A percentile compares a stretch with the other conserved stretches of the same genome.
Conservation (phyloP, 2,888 invertebrate genomes). For the Ophion costatus region DNA sequence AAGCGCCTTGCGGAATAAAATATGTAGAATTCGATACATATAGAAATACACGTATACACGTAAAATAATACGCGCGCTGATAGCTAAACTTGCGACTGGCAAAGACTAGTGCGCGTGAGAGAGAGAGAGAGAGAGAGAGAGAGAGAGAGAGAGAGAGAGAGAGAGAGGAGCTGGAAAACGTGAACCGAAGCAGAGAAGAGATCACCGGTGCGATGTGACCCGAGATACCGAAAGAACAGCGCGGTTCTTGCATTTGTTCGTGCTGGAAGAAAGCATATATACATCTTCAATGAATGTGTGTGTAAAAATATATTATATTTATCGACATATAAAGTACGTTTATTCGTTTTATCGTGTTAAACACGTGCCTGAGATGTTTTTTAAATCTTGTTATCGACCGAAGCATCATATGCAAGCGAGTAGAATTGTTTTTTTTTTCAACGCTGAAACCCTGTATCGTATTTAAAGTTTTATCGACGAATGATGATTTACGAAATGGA, state of each 20-base stretch:
- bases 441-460: neutral
- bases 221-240: constrained; percentile 74
- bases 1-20: neutral
- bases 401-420: constrained; percentile 19
- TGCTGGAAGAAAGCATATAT: constrained; percentile 68
- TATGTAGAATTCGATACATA: neutral
- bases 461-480: neutral
- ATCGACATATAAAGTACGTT: constrained; percentile 48
- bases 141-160: constrained; percentile 50
- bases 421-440: constrained; percentile 32
- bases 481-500: constrained; percentile 1
- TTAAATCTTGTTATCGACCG: constrained; percentile 28
- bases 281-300: neutral
- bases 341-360: constrained; percentile 75
- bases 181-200: constrained; percentile 72
- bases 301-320: constrained; percentile 64
- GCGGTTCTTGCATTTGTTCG: constrained; percentile 76
- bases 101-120: neutral
- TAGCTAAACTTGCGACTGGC: constrained; percentile 20
- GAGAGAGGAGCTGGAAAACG: constrained; percentile 70
- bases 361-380: constrained; percentile 76
- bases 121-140: constrained; percentile 50
- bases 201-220: constrained; percentile 78
- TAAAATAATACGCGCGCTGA: constrained; percentile 9
- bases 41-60: neutral